phyloP scores from a whole-genome alignment of 2,797 vertebrate species.

The Knipowitschia caucasica region DNA sequence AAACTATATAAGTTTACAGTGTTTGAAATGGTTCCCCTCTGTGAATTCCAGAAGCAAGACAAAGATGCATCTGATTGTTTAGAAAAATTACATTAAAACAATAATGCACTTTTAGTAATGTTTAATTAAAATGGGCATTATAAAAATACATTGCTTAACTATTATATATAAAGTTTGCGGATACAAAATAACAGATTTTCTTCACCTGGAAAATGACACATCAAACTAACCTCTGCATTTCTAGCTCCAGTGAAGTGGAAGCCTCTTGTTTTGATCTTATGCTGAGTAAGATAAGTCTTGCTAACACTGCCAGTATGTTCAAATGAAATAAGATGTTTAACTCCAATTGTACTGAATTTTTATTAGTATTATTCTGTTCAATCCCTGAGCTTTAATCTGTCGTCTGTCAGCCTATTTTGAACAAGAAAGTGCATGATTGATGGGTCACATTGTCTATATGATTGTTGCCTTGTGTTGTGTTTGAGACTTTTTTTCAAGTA shows the following conservation, averaged over 20 bases:
- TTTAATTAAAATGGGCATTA: no score
- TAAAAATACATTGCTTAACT: no score
- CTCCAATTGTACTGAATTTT: slow-evolving; percentile 31
- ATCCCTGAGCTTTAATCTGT: slow-evolving; percentile 37
- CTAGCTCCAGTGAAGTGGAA: slow-evolving; percentile 21
- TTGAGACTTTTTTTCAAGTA: slow-evolving; percentile 52
- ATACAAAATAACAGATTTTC: background rate
- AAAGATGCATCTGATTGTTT: background rate
- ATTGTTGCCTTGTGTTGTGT: slow-evolving; percentile 70
- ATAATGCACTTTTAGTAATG: background rate
- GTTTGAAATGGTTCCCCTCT: no score
- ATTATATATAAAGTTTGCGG: no score
- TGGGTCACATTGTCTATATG: slow-evolving; percentile 49
- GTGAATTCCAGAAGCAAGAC: no score
- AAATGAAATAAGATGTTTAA: slow-evolving; percentile 49
- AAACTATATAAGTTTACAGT: no score
- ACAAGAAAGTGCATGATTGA: slow-evolving; percentile 38
- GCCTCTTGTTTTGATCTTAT: slow-evolving; percentile 55
- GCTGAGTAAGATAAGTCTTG: slow-evolving; percentile 47
- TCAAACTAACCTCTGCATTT: slow-evolving; percentile 34
- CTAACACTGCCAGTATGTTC: slow-evolving; percentile 69
- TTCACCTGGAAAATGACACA: background rate
- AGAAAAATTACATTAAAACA: background rate
- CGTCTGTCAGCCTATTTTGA: slow-evolving; percentile 27
- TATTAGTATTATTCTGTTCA: slow-evolving; percentile 31